Evolutionary conservation across 2,888 invertebrate species (phyloP).

Genomic region (Epirrhoe alternata): DNA sequence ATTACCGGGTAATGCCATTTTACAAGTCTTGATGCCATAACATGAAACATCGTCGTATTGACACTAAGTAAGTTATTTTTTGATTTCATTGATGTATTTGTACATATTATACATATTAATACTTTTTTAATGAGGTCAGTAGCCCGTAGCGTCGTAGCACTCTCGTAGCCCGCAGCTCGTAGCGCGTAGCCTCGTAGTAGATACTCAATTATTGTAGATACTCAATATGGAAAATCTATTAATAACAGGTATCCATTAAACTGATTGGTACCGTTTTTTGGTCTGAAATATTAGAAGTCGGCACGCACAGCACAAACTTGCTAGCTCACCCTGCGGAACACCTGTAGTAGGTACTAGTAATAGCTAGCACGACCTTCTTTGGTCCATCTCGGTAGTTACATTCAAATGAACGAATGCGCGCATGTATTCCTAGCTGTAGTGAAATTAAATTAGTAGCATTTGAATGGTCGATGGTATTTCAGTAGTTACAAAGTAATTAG

Average conservation of each 20-base stretch:
- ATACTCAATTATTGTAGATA: background rate
- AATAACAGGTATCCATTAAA: background rate
- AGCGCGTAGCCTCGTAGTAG: slow-evolving; percentile 40
- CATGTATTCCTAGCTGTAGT: background rate
- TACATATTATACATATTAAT: background rate
- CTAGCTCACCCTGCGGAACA: background rate
- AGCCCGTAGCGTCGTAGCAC: slow-evolving; percentile 16
- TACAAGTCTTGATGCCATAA: background rate
- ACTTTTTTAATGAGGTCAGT: slow-evolving; percentile 21
- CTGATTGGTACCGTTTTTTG: no score
- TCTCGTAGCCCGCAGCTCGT: slow-evolving; percentile 14
- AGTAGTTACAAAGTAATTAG: background rate
- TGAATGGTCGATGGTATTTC: background rate
- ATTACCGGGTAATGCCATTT: background rate
- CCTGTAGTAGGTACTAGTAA: no score
- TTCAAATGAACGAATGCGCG: background rate
- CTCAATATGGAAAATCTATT: background rate
- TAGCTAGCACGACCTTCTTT: background rate
- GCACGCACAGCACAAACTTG: background rate
- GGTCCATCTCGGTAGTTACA: background rate
- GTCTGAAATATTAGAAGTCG: background rate
- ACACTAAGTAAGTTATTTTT: background rate
- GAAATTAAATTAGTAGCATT: background rate
- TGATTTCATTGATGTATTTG: background rate
- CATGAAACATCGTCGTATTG: background rate